Evolutionary conservation across 92 coral and sea anemone genomes (phyloP).

Genomic region (Zoanthus sociatus): DNA sequence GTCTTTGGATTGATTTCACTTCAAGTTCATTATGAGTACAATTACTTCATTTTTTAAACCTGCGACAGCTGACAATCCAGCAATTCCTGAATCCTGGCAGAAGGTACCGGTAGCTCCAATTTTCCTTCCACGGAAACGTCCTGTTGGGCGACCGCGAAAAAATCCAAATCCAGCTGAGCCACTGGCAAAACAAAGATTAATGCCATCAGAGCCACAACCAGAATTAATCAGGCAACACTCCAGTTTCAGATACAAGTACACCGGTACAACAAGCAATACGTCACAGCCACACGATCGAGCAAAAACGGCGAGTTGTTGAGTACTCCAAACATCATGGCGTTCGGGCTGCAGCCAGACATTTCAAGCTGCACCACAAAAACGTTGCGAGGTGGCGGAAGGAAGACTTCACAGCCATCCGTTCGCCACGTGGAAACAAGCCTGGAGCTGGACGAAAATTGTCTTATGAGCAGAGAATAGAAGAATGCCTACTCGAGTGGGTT

Average conservation of each 20-base stretch:
- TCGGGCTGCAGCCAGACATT: constrained; percentile 20
- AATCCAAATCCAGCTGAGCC: constrained; percentile 2
- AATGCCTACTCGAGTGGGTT: constrained; percentile 27
- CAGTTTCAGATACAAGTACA: not conserved
- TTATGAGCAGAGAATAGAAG: constrained; percentile 23
- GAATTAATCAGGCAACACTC: constrained; percentile 13
- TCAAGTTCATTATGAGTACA: constrained; percentile 6
- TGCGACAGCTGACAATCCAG: constrained; percentile 33
- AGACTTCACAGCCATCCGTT: constrained; percentile 11
- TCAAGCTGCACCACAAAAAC: constrained; percentile 31
- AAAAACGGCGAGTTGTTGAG: not conserved
- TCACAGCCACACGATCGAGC: constrained; percentile 17
- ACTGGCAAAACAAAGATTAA: not conserved
- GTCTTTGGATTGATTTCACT: constrained; percentile 2
- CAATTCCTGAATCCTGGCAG: constrained; percentile 15
- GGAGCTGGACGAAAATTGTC: constrained; percentile 30
- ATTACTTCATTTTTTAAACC: constrained; percentile 30
- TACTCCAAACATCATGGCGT: constrained; percentile 13
- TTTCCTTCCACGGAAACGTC: constrained; percentile 8
- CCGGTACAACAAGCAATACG: constrained; percentile 23
- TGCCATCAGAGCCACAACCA: not conserved
- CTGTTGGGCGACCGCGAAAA: not conserved
- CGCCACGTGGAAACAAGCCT: constrained; percentile 12
- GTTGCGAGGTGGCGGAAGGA: constrained; percentile 16
- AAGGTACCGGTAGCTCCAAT: constrained; percentile 2